Base-by-base conservation (phyloP, 2,888 invertebrate genomes). In the Cephus pulcher region DNA sequence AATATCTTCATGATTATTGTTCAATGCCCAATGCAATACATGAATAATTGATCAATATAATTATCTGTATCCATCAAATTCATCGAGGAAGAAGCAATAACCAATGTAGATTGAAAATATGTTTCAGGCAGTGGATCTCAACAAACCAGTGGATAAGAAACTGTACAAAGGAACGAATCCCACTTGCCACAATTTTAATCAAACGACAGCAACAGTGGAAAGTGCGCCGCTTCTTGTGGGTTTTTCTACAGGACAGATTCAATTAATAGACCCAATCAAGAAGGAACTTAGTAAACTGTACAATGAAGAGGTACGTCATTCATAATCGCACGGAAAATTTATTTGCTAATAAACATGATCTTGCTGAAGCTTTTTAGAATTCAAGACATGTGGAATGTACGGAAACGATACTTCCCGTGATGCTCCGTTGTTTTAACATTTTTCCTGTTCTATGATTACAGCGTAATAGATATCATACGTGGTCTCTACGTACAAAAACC, bases 91-190 rank as follows among this genome's bases (percentile, higher is more conserved):
- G 56, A 56, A 56, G 23, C 56, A 56, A 56, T 56, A 56, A 56
- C 40, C 40, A 56, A 34, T 74, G 3, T 69, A n/a, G 40, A 69
- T n/a, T 76, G 34, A 79, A 75, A 56, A 34, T 74, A 32, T 74
- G 34, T 90, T 86, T 83, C 93, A 98, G 96, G 98, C 98, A 84
- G 96, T 97, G 84, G 99, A 99, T 93, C 94, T 98, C 90, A 97
- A 97, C 83, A 98, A 98, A 92, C 99, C 99, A 71, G 95, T 99
- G 86, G 99, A 99, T 92, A 99, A 99, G 92, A 97, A 99, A 92
- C 96, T 98, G 90, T 99, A 99, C 93, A 99, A 99, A 93, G 99
- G 99, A 89, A 99, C 98, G 76, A 98, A 97, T 93, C 99, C 99
- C 32, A 99, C 99, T 35, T 99, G 99, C 92, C 99, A 99, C 91